Evolutionary conservation across 2,888 invertebrate genomes (phyloP).

Genomic region (Microctonus hyperodae): DNA sequence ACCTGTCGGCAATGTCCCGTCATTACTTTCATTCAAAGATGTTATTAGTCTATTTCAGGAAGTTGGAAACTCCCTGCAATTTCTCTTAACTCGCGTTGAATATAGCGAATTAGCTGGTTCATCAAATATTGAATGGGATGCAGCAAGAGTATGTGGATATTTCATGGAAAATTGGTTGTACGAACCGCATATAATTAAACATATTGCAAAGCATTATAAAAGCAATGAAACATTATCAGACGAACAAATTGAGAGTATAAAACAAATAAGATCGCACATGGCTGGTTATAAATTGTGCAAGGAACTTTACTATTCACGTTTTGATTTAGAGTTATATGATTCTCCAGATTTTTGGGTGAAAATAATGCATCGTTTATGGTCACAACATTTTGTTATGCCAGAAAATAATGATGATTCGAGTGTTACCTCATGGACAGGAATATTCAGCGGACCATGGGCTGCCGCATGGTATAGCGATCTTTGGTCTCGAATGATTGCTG

Average conservation of each 20-base stretch:
- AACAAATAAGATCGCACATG: constrained; percentile 75
- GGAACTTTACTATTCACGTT: constrained; percentile 80
- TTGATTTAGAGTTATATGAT: constrained; percentile 85
- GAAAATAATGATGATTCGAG: constrained; percentile 82
- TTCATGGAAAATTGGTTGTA: constrained; percentile 85
- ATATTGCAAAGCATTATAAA: constrained; percentile 77
- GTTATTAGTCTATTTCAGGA: constrained; percentile 79
- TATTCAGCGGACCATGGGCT: constrained; percentile 84
- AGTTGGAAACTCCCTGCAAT: constrained; percentile 84
- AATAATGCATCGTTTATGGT: constrained; percentile 80
- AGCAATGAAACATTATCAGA: constrained; percentile 76
- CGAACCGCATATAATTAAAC: constrained; percentile 68
- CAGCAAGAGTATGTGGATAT: constrained; percentile 81
- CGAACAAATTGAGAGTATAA: constrained; percentile 71
- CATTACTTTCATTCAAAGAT: constrained; percentile 78
- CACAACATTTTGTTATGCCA: constrained; percentile 79
- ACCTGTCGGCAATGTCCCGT: constrained; percentile 70
- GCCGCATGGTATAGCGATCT: constrained; percentile 86
- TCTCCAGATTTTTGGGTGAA: constrained; percentile 84
- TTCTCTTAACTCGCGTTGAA: constrained; percentile 81
- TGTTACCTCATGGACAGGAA: constrained; percentile 83
- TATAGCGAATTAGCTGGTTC: constrained; percentile 87
- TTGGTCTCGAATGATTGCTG: constrained; percentile 90
- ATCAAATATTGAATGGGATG: constrained; percentile 93
- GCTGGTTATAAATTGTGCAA: constrained; percentile 80